Base-by-base conservation (phyloP, 2,797 vertebrate genomes). In the Cheirogaleus major region DNA sequence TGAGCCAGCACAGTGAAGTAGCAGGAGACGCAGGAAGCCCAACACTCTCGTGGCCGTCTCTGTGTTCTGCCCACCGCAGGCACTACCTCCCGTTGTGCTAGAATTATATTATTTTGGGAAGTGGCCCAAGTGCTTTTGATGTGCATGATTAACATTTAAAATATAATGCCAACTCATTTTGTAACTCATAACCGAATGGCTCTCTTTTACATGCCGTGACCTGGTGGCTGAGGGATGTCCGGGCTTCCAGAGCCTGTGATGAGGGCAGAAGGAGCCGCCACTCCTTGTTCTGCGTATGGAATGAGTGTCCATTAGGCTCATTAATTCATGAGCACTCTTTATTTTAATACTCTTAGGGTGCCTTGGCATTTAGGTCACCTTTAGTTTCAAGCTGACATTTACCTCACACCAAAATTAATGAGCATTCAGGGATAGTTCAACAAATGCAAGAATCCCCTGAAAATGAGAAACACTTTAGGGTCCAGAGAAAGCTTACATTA, bases 361-460 rank as follows among this genome's bases (percentile, higher is more conserved):
- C 43, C 63, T 8, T 0, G 48, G 97, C 97, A 98, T 98, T 98
- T 98, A 97, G 85, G 92, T 98, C 95, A 96, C 97, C 96, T 98
- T 98, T 98, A 93, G 79, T 97, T 93, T 97, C 85, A 98, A 98
- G 90, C 7, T 98, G 97, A 97, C 96, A 98, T 98, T 98, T 98
- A 95, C 93, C 59, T 98, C 97, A 95, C 97, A 96, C 84, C 76
- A 83, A 98, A 96, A 98, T 98, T 98, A 98, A 98, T 98, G 98
- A 98, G 97, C 72, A 95, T 87, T 97, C 92, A 95, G 95, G 65
- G 85, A 97, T 96, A 97, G 94, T 98, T 97, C 91, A 97, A 96
- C 86, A 97, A 98, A 97, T 30, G 13, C 82, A 96, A 95, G 96
- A 97, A 96, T 97, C 20, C 70, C 75, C 35, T 45, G 55, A 91